Evolutionary conservation across 2,113 vertebrate genomes (phyloP).

Genomic region (Phocoena sinus): DNA sequence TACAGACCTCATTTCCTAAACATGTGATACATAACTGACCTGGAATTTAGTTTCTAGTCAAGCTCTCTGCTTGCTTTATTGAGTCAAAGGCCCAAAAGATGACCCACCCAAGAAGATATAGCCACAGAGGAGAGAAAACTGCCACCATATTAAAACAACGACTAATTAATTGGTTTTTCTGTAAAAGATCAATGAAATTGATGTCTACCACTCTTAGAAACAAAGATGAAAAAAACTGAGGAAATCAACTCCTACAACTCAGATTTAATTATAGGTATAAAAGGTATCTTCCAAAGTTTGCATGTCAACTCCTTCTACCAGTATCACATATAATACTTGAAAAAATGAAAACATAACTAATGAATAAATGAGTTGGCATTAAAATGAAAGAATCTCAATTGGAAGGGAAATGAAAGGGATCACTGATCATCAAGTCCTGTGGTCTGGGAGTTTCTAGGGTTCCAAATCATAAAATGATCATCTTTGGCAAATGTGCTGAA

Average conservation of each 20-base stretch:
- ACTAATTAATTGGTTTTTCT: neutral
- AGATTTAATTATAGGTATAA: neutral
- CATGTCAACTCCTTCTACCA: neutral
- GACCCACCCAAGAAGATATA: neutral
- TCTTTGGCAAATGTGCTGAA: neutral
- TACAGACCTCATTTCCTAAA: neutral
- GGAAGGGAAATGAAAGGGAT: neutral
- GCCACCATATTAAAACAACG: neutral
- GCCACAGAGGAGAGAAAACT: neutral
- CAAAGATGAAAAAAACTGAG: neutral
- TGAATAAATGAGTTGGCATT: neutral
- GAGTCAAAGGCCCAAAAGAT: neutral
- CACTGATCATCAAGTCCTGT: neutral
- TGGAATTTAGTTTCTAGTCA: conserved; percentile 10
- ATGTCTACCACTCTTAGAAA: neutral
- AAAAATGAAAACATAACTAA: neutral
- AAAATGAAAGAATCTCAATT: neutral
- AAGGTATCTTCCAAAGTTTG: neutral
- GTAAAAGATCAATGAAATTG: neutral
- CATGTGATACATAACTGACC: neutral
- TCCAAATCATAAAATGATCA: neutral
- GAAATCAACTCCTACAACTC: neutral
- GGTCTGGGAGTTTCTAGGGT: neutral
- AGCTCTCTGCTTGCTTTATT: neutral
- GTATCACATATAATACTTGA: neutral